A percentile compares a stretch with the other conserved stretches of the same genome.
phyloP scores from a whole-genome alignment of 1,140 invertebrate genomes.

The Vanessa tameamea region DNA sequence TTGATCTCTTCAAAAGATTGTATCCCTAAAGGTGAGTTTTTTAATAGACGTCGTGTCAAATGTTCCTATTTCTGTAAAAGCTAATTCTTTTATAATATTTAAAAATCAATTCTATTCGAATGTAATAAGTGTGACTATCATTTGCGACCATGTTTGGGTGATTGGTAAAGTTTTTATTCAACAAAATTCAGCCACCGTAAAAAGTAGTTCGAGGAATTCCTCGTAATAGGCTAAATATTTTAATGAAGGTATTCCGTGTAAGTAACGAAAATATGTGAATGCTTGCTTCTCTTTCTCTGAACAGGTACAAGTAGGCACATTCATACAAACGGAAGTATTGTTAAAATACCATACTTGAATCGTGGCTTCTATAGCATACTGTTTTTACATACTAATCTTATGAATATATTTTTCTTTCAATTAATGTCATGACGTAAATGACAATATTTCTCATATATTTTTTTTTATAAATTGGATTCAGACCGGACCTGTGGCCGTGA shows the following conservation, averaged over 20 bases:
- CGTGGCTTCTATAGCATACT: neutral
- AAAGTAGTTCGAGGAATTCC: constrained; percentile 53
- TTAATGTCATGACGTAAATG: neutral
- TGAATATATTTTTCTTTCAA: neutral
- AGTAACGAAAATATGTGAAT: constrained; percentile 57
- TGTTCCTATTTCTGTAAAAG: constrained; percentile 11
- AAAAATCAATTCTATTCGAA: neutral
- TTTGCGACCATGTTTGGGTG: neutral
- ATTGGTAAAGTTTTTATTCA: constrained; percentile 39
- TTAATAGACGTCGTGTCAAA: constrained; percentile 50
- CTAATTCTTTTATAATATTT: neutral
- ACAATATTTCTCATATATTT: too few relatives aligned
- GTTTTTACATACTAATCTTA: neutral
- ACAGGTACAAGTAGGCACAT: constrained; percentile 20
- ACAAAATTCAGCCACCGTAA: constrained; percentile 56
- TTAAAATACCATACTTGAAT: constrained; percentile 59
- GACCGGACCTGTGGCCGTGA: too few relatives aligned
- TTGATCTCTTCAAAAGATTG: constrained; percentile 60
- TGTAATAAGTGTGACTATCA: constrained; percentile 11
- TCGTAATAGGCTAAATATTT: constrained; percentile 72
- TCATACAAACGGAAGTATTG: constrained; percentile 60
- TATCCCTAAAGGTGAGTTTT: constrained; percentile 52
- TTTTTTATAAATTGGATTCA: too few relatives aligned
- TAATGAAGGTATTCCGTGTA: constrained; percentile 67
- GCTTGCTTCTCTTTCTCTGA: constrained; percentile 44